Base-by-base conservation (phyloP, 1,140 invertebrate species). In the Wasmannia auropunctata region DNA sequence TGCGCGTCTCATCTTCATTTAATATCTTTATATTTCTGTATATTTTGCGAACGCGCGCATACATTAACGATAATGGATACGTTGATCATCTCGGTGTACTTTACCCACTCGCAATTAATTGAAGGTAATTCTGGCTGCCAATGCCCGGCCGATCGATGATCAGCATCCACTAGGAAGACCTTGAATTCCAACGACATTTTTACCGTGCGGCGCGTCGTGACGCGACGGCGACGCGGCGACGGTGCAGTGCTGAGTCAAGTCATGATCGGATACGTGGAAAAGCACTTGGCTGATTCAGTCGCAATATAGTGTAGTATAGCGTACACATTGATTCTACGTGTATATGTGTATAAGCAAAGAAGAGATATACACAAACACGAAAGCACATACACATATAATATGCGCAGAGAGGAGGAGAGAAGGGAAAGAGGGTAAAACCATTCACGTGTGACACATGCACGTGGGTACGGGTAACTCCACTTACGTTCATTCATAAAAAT, bases 401-500 rank as follows among this genome's bases (percentile, higher is more conserved):
- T 19, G 28, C 40, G 37, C 22, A 19, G 28, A 56, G 16, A 74
- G 51, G 16, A 37, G 62, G 25, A 11, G 16, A 6, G 22, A 10
- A 56, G 6, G 19, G 19, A 11, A 34, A 8, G 10, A 19, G 40
- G 72, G 46, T n/a, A n/a, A 85, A 63, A 85, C 81, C 88, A 79
- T 90, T 90, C 89, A 88, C 79, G 89, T 80, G 75, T 85, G 88
- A 90, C 79, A 81, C 89, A 88, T 69, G 74, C 62, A 40, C 56
- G 28, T 75, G 43, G 34, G 11, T 25, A n/a, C 7, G 22, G 34
- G 19, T 22, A 22, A 56, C 56, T 62, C 43, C 62, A 70, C 72
- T 86, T 79, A 80, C 86, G 88, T 90, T 91, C 90, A 91, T 91
- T 91, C 90, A 91, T 88, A 91, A 90, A 91, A 91, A 87, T 88